A percentile compares a stretch with the other conserved stretches of the same genome.
phyloP scores from a whole-genome alignment of 2,888 invertebrate species.

The Nymphalis urticae region DNA sequence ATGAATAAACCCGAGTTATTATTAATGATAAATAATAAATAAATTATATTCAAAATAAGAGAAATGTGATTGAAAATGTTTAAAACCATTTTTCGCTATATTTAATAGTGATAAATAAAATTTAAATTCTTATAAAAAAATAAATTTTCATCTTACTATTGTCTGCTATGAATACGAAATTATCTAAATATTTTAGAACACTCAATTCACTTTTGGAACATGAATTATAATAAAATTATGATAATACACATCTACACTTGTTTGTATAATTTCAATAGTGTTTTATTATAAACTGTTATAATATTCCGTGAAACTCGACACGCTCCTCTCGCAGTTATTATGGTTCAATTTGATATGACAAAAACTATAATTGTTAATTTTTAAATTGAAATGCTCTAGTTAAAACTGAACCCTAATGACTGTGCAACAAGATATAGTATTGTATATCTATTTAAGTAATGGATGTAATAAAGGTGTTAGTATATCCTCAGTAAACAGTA shows the following conservation, averaged over 20 bases:
- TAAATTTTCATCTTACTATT: slow-evolving; percentile 5
- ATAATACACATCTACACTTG: slow-evolving; percentile 9
- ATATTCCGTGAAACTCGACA: slow-evolving; percentile 22
- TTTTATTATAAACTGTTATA: slow-evolving; percentile 12
- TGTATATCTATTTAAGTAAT: slow-evolving; percentile 20
- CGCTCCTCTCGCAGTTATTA: slow-evolving; percentile 24
- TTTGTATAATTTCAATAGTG: slow-evolving; percentile 22
- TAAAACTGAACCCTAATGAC: slow-evolving; percentile 24
- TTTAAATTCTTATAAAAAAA: background rate
- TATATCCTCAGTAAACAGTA: slow-evolving; percentile 71
- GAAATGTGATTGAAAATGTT: slow-evolving; percentile 23
- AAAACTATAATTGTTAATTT: slow-evolving; percentile 6
- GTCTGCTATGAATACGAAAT: background rate
- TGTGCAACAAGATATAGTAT: slow-evolving; percentile 29
- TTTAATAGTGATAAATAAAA: slow-evolving; percentile 16
- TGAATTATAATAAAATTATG: background rate
- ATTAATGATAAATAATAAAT: background rate
- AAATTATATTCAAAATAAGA: background rate
- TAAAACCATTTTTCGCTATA: slow-evolving; percentile 7
- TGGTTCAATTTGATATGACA: slow-evolving; percentile 24
- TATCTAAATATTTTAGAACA: background rate
- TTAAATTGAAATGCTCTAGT: slow-evolving; percentile 16
- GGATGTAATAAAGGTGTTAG: slow-evolving; percentile 49
- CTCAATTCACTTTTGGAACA: slow-evolving; percentile 7
- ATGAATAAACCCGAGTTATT: background rate